These are phyloP conservation scores for Brachyrhaphis roseni DNA, from an alignment of 2,797 vertebrate genomes.

Conservation along the genomic window DNA sequence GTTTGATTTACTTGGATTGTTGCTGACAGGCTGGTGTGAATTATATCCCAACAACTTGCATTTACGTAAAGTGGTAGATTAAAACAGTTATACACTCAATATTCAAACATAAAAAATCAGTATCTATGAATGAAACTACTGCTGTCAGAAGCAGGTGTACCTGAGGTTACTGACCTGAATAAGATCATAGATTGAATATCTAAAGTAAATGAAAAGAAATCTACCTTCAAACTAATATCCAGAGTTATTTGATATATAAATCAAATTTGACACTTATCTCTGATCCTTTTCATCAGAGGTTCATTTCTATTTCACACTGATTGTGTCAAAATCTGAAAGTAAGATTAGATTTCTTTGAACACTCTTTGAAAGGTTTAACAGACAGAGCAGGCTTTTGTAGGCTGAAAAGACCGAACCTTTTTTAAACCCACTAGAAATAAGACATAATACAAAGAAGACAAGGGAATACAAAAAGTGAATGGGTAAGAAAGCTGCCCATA, in stretches of 20 bases:
- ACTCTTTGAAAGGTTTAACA: background rate
- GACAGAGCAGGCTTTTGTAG: background rate
- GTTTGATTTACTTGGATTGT: background rate
- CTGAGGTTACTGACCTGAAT: conserved; percentile 10
- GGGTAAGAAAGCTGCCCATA: background rate
- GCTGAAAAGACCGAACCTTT: background rate
- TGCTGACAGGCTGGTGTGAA: background rate
- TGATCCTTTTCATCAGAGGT: conserved; percentile 33
- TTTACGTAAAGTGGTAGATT: background rate
- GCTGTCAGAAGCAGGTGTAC: background rate
- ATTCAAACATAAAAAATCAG: background rate
- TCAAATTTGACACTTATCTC: conserved; percentile 29
- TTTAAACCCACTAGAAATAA: background rate
- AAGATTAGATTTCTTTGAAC: conserved; percentile 17
- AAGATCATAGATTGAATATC: conserved; percentile 24
- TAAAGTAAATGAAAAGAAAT: conserved; percentile 26
- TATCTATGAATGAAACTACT: rapidly evolving
- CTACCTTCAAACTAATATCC: conserved; percentile 24
- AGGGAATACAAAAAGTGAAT: background rate
- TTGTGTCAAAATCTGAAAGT: conserved; percentile 23
- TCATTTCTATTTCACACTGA: conserved; percentile 22
- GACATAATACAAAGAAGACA: conserved; percentile 1
- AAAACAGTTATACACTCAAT: background rate
- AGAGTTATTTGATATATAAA: conserved; percentile 44
- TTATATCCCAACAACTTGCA: background rate